phyloP scores from a whole-genome alignment of 2,888 invertebrate species.

The Megamerina dolium region DNA sequence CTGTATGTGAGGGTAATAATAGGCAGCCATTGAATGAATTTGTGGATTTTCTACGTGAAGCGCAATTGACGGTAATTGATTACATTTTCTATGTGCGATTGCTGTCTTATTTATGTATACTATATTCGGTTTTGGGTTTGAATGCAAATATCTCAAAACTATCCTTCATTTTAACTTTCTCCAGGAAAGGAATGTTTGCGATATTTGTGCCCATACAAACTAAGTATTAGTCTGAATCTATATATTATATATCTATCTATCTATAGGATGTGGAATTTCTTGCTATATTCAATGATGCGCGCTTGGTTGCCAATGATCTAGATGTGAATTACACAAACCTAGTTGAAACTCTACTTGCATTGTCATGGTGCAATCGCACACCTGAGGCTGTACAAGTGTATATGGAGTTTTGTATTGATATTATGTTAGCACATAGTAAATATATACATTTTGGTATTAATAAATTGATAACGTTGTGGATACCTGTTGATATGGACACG shows the following conservation, averaged over 20 bases:
- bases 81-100: not conserved
- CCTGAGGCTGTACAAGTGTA: slow-evolving; percentile 52
- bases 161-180: no score
- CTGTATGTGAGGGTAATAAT: slow-evolving; percentile 29
- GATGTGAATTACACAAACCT: slow-evolving; percentile 55
- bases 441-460: slow-evolving; percentile 59
- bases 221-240: no score
- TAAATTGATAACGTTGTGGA: slow-evolving; percentile 58
- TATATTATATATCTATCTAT: no score
- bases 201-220: no score
- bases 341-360: slow-evolving; percentile 56
- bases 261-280: slow-evolving; percentile 56
- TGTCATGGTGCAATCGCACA: slow-evolving; percentile 56
- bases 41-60: slow-evolving; percentile 32
- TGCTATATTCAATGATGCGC: slow-evolving; percentile 54
- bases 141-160: not conserved
- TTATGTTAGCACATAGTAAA: slow-evolving; percentile 63
- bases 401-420: slow-evolving; percentile 60
- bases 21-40: slow-evolving; percentile 36
- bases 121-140: not conserved
- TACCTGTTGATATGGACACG: slow-evolving; percentile 51
- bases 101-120: slow-evolving; percentile 1
- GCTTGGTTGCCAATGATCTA: slow-evolving; percentile 56
- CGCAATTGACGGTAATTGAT: slow-evolving; percentile 28
- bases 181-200: no score